Base-by-base conservation (phyloP, 2,888 invertebrate genomes). In the Meteorus colon region DNA sequence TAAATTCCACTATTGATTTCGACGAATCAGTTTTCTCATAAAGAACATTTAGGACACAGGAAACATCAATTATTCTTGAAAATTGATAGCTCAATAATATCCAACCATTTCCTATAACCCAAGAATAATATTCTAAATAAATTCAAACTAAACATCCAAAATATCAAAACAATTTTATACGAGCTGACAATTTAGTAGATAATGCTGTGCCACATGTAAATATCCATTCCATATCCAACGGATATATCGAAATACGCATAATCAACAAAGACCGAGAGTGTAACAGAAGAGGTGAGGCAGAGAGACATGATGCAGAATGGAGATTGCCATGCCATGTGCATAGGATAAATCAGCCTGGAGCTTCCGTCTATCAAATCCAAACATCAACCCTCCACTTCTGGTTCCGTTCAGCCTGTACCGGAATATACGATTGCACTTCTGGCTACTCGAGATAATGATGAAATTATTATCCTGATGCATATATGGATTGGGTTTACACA, bases 321-420 rank as follows among this genome's bases (percentile, higher is more conserved):
- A 48, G 48, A 48, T 48, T 16, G 16, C n/a, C n/a, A 16, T 34
- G 34, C 16, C 63, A 63, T 34, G 31, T 34, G 31, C 14, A 48
- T 63, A 29, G 63, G 31, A 63, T 63, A 63, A 63, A 63, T 63
- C 63, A 63, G 63, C 34, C 34, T 34, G n/a, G 31, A 34, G 63
- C 34, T 31, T 63, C 63, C 63, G 31, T 63, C 34, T 34, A 63
- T 63, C 63, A 63, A 63, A 29, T 48, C 34, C 31, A 63, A 27
- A 63, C 29, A 60, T 29, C 59, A 27, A 62, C 27, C 29, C 34
- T 34, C 29, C 62, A 31, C 16, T n/a, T 29, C 29, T 62, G 62
- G 4, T 29, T 16, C 62, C 29, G 27, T 62, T 6, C 19, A 12
- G 41, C 41, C 41, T 2, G 6, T 10, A 0, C 8, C 41, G 2